phyloP scores from a whole-genome alignment of 2,888 invertebrate genomes.

The Drosophila helvetica region DNA sequence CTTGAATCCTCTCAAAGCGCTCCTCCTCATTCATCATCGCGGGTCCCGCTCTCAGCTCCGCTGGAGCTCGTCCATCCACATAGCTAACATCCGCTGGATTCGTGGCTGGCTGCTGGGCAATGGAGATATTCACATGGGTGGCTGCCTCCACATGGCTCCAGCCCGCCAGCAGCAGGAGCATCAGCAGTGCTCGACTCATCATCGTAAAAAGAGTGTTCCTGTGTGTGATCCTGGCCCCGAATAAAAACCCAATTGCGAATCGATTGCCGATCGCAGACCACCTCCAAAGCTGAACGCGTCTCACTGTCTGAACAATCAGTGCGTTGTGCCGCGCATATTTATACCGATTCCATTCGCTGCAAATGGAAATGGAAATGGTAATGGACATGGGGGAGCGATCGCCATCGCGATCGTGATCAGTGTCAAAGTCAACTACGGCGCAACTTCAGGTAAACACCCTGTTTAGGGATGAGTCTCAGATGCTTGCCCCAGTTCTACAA shows the following conservation, averaged over 20 bases:
- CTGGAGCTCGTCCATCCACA: slow-evolving; percentile 81
- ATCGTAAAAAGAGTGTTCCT: neutral
- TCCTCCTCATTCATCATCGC: slow-evolving; percentile 50
- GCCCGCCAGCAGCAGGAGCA: slow-evolving; percentile 66
- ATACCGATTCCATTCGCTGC: slow-evolving; percentile 45
- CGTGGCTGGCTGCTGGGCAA: slow-evolving; percentile 70
- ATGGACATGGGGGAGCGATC: slow-evolving; percentile 47
- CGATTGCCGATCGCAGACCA: slow-evolving; percentile 31
- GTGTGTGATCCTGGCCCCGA: slow-evolving; percentile 7
- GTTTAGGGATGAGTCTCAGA: slow-evolving; percentile 72
- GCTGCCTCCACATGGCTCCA: slow-evolving; percentile 67
- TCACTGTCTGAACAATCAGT: slow-evolving; percentile 61
- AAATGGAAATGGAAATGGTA: neutral
- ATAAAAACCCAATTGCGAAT: slow-evolving; percentile 8
- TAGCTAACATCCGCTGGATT: slow-evolving; percentile 86
- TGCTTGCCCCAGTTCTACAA: slow-evolving; percentile 74
- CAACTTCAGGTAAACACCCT: slow-evolving; percentile 51
- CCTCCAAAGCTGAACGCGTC: slow-evolving; percentile 47
- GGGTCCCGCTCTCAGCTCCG: slow-evolving; percentile 76
- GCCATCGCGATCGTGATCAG: slow-evolving; percentile 60
- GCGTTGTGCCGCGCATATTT: slow-evolving; percentile 66
- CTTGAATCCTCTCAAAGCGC: slow-evolving; percentile 59
- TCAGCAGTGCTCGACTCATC: slow-evolving; percentile 58
- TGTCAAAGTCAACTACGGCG: slow-evolving; percentile 66
- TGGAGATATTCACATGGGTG: slow-evolving; percentile 79